phyloP scores from a whole-genome alignment of 1,140 invertebrate species.

The Lanistes nyassanus region DNA sequence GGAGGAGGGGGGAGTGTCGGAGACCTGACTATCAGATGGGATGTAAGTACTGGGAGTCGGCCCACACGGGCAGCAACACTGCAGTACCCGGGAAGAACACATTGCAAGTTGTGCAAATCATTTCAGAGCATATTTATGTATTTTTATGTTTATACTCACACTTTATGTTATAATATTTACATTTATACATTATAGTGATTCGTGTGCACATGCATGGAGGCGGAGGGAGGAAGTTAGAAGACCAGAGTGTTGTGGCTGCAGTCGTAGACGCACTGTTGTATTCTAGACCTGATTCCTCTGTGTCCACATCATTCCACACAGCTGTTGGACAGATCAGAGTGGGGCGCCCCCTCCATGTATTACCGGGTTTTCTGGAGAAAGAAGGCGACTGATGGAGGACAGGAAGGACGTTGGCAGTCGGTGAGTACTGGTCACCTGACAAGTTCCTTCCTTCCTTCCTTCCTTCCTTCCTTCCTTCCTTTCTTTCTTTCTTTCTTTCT shows the following conservation, averaged over 20 bases:
- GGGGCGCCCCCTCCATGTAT: conserved; percentile 36
- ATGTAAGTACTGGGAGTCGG: conserved; percentile 61
- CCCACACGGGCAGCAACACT: neutral
- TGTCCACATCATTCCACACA: conserved; percentile 23
- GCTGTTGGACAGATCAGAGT: conserved; percentile 36
- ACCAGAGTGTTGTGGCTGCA: neutral
- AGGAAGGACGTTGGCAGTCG: conserved; percentile 16
- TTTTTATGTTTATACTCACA: neutral
- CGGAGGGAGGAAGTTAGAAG: neutral
- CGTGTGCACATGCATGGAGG: neutral
- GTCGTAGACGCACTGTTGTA: neutral
- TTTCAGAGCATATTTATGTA: neutral
- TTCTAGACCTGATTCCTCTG: neutral
- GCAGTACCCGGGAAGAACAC: neutral
- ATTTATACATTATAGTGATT: neutral
- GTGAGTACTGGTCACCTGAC: conserved; percentile 30
- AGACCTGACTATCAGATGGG: conserved; percentile 92
- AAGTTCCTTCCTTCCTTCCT: too few species aligned
- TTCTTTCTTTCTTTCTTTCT: too few species aligned
- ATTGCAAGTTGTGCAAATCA: neutral
- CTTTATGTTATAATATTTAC: neutral
- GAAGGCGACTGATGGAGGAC: neutral
- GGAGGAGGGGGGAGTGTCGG: conserved; percentile 94
- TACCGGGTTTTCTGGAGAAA: conserved; percentile 48
- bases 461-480: too few species aligned